Conservation (phyloP, 2,113 vertebrate genomes). For the Rhinolophus ferrumequinum region DNA sequence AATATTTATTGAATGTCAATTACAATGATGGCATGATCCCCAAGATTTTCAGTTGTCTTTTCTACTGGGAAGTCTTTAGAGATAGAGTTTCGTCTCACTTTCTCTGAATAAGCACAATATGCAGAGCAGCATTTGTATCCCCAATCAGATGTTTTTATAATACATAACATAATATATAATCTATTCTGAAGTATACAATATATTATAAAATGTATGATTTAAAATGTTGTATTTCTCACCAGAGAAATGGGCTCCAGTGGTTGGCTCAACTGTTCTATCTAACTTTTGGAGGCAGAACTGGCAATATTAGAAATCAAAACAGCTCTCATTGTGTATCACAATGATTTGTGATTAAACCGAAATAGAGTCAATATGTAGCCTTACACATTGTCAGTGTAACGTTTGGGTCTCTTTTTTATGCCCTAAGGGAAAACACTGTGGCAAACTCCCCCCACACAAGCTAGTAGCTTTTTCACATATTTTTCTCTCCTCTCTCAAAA, state of each 20-base stretch:
- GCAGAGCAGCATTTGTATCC: neutral
- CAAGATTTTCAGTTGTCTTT: neutral
- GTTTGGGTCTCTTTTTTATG: neutral
- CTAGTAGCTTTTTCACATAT: neutral
- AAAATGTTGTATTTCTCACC: neutral
- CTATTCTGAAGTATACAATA: neutral
- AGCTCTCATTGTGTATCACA: neutral
- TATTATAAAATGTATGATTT: neutral
- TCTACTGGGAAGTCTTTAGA: neutral
- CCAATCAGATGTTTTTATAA: neutral
- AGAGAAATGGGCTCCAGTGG: neutral
- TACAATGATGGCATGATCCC: neutral
- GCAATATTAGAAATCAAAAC: neutral
- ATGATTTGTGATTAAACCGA: slow-evolving; percentile 17
- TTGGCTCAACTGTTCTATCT: neutral
- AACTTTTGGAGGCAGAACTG: neutral
- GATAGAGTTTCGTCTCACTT: neutral
- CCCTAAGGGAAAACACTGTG: neutral
- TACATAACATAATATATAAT: neutral
- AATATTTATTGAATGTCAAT: neutral
- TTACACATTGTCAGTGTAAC: neutral
- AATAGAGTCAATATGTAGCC: neutral
- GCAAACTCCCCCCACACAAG: neutral
- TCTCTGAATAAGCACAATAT: neutral
- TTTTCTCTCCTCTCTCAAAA: neutral